These are phyloP conservation scores for Orthosia incerta DNA, from an alignment of 2,888 invertebrate species.

Conservation along the genomic window DNA sequence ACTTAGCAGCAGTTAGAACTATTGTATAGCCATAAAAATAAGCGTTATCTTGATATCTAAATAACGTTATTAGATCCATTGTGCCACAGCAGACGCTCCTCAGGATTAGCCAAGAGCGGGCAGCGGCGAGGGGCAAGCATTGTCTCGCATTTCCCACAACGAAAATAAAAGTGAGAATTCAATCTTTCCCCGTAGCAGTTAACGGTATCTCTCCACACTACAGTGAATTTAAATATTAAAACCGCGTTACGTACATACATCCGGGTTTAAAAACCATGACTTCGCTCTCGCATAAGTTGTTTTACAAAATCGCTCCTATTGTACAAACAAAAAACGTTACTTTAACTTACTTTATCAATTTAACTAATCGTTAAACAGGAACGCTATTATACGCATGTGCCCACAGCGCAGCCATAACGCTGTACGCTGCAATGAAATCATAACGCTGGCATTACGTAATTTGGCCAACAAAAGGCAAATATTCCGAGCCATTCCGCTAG, in stretches of 20 bases:
- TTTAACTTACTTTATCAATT: conserved; percentile 64
- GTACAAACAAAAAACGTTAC: conserved; percentile 65
- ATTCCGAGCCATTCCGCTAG: conserved; percentile 84
- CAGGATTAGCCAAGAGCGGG: conserved; percentile 68
- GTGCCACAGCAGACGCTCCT: conserved; percentile 55
- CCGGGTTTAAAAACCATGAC: conserved; percentile 84
- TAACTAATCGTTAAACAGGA: conserved; percentile 65
- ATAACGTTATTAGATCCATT: conserved; percentile 63
- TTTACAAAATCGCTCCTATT: conserved; percentile 74
- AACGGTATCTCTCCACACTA: conserved; percentile 84
- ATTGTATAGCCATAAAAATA: conserved; percentile 46
- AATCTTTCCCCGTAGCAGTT: conserved; percentile 78
- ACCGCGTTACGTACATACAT: conserved; percentile 81
- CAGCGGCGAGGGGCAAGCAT: conserved; percentile 50
- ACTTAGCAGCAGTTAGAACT: conserved; percentile 54
- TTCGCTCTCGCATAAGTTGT: conserved; percentile 71
- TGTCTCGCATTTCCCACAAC: conserved; percentile 71
- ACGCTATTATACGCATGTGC: conserved; percentile 67
- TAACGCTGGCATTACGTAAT: conserved; percentile 86
- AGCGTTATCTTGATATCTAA: conserved; percentile 53
- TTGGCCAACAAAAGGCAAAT: conserved; percentile 87
- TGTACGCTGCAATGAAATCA: conserved; percentile 81
- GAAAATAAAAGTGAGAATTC: conserved; percentile 89
- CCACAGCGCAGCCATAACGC: conserved; percentile 64
- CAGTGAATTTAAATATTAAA: conserved; percentile 84